Evolutionary conservation across 2,888 invertebrate species (phyloP), one percentile per base, ranked within the genome.

Genomic region (Nomada ruficornis): DNA sequence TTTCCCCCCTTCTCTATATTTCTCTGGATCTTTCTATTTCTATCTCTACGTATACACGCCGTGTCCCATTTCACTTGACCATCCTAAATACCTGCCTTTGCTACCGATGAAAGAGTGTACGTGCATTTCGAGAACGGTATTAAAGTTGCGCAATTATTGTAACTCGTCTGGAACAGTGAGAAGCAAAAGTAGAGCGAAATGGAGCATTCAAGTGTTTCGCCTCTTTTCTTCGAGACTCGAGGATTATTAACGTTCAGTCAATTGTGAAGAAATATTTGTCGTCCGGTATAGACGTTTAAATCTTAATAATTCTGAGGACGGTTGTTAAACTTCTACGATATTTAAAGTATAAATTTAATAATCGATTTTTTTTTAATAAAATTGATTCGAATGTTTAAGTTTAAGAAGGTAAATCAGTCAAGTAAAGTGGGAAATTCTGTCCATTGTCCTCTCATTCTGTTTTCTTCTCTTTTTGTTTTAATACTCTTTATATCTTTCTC

Each of bases 1-100:
- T 68, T 78, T 54, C 65, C 20, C 55, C 65, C 60, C 72, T 59
- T 69, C 52, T 71, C 73, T 79, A 20, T 70, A 29, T 60, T 18
- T 57, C 36, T 64, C 50, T 67, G 42, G 26, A 20, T 76, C 52
- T 75, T 72, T 55, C 44, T 65, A 29, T 79, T 52, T 82, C 44
- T 76, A 7, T 55, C 57, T 55, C 50, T 47, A 57, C 52, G 52
- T 73, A 68, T 59, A 62, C 52, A 52, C 23, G 42, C n/a, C n/a
- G 63, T 57, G 63, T 79, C 57, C 73, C 79, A 79, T 80, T 80
- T 80, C 80, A 79, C 63, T 73, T 68, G 73, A 79, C 57, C 79
- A 73, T 55, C 44, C 36, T 4, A 52, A 68, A 59, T 52, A n/a
- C 59, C 64, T 26, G 5, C 18, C 44, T 47, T 29, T 68, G 20